phyloP scores from a whole-genome alignment of 1,140 invertebrate species.

The Drosophila littoralis region DNA sequence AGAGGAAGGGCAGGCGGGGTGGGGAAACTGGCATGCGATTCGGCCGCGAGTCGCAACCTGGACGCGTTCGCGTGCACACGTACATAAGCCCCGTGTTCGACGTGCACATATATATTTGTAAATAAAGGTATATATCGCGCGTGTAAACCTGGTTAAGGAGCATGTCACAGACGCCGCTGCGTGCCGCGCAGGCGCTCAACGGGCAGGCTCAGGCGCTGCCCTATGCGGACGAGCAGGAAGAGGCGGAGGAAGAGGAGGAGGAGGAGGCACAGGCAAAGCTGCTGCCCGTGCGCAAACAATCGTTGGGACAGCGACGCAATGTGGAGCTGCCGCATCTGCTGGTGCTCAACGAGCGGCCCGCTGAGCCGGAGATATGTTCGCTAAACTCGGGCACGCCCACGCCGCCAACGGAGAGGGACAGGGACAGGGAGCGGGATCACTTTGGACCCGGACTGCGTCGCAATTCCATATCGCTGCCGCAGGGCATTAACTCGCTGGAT shows the following conservation, averaged over 20 bases:
- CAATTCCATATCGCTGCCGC: conserved; percentile 79
- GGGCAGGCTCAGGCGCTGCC: conserved; percentile 44
- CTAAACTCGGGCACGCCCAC: background rate
- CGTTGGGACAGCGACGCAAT: conserved; percentile 53
- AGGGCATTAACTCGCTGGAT: conserved; percentile 76
- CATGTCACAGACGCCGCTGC: conserved; percentile 25
- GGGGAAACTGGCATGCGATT: background rate
- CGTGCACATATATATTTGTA: background rate
- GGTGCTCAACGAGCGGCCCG: conserved; percentile 47
- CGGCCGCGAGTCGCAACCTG: conserved; percentile 40
- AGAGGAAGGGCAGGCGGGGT: background rate
- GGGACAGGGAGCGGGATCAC: conserved; percentile 23
- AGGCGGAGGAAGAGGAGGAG: conserved; percentile 4
- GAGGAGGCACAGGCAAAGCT: background rate
- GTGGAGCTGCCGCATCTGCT: conserved; percentile 52
- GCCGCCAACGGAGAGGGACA: conserved; percentile 7
- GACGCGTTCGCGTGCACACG: conserved; percentile 43
- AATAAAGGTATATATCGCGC: background rate
- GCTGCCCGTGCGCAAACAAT: conserved; percentile 33
- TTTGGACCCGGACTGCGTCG: conserved; percentile 63
- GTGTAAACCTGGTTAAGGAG: background rate
- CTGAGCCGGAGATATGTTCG: background rate
- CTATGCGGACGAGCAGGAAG: conserved; percentile 47
- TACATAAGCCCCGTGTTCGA: background rate
- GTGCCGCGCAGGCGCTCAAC: conserved; percentile 60